phyloP scores from a whole-genome alignment of 2,888 invertebrate species.

The Cryptocephalus moraei region DNA sequence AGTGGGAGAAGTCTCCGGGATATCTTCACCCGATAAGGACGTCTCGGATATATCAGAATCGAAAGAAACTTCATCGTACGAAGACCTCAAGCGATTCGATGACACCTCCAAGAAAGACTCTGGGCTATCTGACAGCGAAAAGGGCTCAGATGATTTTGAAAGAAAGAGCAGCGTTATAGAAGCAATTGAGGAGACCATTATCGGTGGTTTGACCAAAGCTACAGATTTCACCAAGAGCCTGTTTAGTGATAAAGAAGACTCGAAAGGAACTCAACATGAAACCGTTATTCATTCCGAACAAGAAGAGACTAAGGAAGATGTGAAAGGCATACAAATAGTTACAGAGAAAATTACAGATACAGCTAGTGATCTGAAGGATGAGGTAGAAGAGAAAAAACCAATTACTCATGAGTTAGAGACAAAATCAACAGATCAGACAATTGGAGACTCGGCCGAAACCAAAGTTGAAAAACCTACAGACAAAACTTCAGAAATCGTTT shows the following conservation, averaged over 20 bases:
- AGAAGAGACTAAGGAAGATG: too few species aligned
- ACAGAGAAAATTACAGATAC: too few species aligned
- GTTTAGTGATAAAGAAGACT: background rate
- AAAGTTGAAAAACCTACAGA: too few species aligned
- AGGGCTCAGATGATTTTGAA: conserved; percentile 5
- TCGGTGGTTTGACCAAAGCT: conserved; percentile 9
- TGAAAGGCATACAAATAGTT: too few species aligned
- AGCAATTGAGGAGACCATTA: conserved; percentile 4
- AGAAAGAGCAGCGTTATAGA: conserved; percentile 4
- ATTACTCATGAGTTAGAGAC: too few species aligned
- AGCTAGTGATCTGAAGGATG: too few species aligned
- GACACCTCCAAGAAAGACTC: conserved; percentile 1
- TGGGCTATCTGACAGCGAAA: background rate
- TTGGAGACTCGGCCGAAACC: too few species aligned
- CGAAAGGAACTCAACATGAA: conserved; percentile 1
- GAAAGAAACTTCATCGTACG: conserved; percentile 6
- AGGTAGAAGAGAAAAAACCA: too few species aligned
- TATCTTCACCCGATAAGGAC: conserved; percentile 10
- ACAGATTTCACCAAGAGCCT: conserved; percentile 1
- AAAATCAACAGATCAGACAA: too few species aligned
- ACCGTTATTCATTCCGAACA: conserved; percentile 1
- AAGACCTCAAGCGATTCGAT: conserved; percentile 5
- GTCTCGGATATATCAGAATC: conserved; percentile 11
- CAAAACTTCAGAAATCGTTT: too few species aligned
- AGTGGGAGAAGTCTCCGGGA: conserved; percentile 3